These are phyloP conservation scores for Porites australiensis DNA, from an alignment of 64 coral and sea anemone species.

Conservation along the genomic window DNA sequence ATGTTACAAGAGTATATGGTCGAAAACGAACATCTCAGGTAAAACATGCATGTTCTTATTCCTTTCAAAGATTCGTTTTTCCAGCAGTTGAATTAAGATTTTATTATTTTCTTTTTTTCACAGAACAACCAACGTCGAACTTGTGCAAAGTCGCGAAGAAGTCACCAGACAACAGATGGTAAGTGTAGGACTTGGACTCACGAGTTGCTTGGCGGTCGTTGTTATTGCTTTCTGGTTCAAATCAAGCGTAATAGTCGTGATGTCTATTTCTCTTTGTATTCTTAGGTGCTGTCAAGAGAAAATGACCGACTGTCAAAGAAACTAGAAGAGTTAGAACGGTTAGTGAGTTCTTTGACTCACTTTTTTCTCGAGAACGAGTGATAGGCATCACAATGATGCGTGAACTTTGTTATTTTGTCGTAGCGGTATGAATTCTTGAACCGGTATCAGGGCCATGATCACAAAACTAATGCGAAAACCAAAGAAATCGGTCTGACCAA, in stretches of 20 bases:
- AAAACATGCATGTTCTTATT: not conserved
- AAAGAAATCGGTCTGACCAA: too few relatives aligned
- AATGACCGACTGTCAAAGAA: constrained; percentile 73
- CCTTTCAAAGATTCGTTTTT: not conserved
- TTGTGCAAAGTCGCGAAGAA: constrained; percentile 67
- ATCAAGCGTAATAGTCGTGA: not conserved
- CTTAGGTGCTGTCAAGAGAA: constrained; percentile 70
- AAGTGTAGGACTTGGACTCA: not conserved
- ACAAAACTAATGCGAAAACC: too few relatives aligned
- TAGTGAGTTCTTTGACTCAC: not conserved
- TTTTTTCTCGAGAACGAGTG: too few relatives aligned
- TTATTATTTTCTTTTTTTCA: not conserved
- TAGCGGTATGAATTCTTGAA: too few relatives aligned
- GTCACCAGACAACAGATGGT: constrained; percentile 72
- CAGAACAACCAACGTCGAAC: constrained; percentile 62
- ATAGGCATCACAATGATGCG: too few relatives aligned
- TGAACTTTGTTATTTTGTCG: too few relatives aligned
- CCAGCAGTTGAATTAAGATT: not conserved
- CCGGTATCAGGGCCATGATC: too few relatives aligned
- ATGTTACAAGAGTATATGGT: constrained; percentile 93
- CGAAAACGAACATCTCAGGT: constrained; percentile 88
- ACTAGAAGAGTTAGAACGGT: constrained; percentile 78
- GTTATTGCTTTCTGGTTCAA: not conserved
- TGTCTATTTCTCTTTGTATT: not conserved
- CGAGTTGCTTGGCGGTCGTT: too few relatives aligned